Evolutionary conservation across 2,797 vertebrate genomes (phyloP).

Genomic region (Dipus sagitta): DNA sequence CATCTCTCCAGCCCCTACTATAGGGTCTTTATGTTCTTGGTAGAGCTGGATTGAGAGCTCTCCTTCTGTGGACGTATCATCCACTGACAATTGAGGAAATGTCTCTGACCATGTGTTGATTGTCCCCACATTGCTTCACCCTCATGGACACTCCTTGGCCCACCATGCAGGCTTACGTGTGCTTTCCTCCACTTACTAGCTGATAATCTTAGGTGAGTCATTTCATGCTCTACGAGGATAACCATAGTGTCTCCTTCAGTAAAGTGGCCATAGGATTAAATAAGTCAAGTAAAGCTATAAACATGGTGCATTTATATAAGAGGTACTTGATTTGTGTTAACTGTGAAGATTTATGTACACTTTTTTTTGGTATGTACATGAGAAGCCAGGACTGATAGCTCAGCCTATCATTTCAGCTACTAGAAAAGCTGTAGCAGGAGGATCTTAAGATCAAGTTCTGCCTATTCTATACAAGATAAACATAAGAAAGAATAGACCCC

Average conservation of each 20-base stretch:
- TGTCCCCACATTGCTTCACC: background rate
- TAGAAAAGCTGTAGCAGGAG: background rate
- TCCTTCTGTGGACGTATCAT: background rate
- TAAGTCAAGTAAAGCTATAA: background rate
- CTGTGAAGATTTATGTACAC: background rate
- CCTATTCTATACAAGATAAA: background rate
- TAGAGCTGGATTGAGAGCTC: background rate
- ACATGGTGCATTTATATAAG: background rate
- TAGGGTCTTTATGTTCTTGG: background rate
- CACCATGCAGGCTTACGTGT: background rate
- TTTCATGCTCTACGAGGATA: background rate
- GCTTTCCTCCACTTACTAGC: background rate
- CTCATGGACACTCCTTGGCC: background rate
- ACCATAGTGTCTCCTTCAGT: background rate
- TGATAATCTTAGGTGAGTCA: slow-evolving; percentile 6
- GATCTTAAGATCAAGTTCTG: background rate
- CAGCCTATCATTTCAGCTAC: background rate
- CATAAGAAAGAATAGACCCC: background rate
- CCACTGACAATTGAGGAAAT: background rate
- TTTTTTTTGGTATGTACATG: background rate
- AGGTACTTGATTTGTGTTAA: background rate
- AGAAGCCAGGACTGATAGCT: background rate
- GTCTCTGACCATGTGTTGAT: background rate
- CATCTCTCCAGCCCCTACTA: background rate
- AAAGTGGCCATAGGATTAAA: slow-evolving; percentile 13